Conservation (phyloP, 2,113 vertebrate species). For the Nothobranchius furzeri region DNA sequence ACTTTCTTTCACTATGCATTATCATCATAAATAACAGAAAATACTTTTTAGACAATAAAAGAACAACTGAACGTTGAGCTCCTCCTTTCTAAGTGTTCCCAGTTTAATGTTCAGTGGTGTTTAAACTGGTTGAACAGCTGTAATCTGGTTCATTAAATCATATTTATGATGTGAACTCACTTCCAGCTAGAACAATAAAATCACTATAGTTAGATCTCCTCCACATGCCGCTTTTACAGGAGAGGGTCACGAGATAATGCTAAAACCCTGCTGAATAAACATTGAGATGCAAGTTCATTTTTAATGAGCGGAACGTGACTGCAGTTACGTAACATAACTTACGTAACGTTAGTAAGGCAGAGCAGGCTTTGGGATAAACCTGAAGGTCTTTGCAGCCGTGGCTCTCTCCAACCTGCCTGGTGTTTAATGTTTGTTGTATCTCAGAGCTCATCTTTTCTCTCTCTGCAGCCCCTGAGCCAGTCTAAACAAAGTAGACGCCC, state of each 20-base stretch:
- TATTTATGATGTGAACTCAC: neutral
- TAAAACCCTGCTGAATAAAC: neutral
- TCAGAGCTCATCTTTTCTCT: neutral
- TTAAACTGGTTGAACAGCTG: neutral
- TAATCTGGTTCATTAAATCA: neutral
- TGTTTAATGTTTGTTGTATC: conserved; percentile 1
- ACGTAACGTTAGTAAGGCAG: neutral
- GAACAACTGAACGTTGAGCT: too few species aligned
- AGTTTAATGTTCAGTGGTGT: too few species aligned
- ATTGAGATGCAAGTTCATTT: neutral
- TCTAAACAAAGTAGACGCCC: conserved; percentile 1
- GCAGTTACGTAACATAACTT: too few species aligned
- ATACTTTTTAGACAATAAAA: too few species aligned
- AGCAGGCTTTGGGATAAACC: neutral
- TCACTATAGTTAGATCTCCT: neutral
- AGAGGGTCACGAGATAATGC: neutral
- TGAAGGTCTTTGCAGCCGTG: neutral
- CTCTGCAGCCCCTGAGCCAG: neutral
- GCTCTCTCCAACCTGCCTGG: neutral
- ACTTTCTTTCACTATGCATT: too few species aligned
- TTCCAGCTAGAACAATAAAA: neutral
- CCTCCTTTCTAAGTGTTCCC: too few species aligned
- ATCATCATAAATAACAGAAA: too few species aligned
- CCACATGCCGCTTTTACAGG: neutral
- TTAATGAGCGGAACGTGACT: neutral